Evolutionary conservation across 2,113 vertebrate species (phyloP).

Genomic region (Misgurnus anguillicaudatus): DNA sequence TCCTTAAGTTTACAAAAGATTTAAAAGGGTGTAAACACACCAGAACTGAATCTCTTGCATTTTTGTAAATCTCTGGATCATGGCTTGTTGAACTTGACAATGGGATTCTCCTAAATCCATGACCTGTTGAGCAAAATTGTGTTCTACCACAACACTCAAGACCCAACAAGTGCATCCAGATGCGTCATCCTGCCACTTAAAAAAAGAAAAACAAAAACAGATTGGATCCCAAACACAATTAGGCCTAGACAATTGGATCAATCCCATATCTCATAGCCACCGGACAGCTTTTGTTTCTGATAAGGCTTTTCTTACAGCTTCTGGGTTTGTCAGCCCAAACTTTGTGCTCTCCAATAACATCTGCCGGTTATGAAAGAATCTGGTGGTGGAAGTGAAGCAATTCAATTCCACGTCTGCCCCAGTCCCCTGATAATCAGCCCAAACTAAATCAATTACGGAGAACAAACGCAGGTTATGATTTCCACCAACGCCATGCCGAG

Average conservation of each 20-base stretch:
- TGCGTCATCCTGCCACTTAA: constrained; percentile 12
- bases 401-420: constrained; percentile 61
- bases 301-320: constrained; percentile 50
- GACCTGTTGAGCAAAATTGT: background rate
- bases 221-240: constrained; percentile 63
- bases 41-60: no score
- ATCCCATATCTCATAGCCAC: constrained; percentile 55
- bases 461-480: constrained; percentile 53
- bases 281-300: constrained; percentile 60
- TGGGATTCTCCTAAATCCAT: no score
- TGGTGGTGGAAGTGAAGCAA: constrained; percentile 54
- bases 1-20: background rate
- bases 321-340: constrained; percentile 56
- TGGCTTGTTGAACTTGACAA: no score
- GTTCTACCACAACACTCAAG: background rate
- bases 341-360: constrained; percentile 60
- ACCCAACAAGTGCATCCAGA: constrained; percentile 1
- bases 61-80: no score
- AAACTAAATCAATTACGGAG: constrained; percentile 71
- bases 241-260: constrained; percentile 51
- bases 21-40: no score
- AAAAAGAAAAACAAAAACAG: constrained; percentile 3
- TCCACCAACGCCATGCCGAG: constrained; percentile 32
- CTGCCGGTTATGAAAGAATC: constrained; percentile 65
- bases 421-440: constrained; percentile 67